A percentile compares a stretch with the other conserved stretches of the same genome.
Evolutionary conservation across 2,888 invertebrate genomes (phyloP).

Genomic region (Pyrrhia umbra): DNA sequence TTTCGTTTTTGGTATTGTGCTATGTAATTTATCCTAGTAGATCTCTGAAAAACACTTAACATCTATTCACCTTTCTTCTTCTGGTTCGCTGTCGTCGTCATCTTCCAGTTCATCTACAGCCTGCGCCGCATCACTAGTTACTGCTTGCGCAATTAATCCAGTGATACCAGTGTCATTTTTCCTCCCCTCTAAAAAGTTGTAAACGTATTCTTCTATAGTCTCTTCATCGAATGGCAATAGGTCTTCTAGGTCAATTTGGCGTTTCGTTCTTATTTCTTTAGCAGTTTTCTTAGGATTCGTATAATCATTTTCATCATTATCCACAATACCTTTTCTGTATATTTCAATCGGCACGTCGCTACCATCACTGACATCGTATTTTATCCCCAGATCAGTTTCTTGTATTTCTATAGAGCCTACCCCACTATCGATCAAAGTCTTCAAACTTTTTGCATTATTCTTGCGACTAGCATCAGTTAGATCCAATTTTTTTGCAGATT

Average conservation of each 20-base stretch:
- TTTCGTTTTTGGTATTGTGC: slow-evolving; percentile 74
- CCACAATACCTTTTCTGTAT: slow-evolving; percentile 91
- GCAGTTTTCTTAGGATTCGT: slow-evolving; percentile 60
- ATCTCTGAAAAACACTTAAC: slow-evolving; percentile 44
- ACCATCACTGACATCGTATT: slow-evolving; percentile 90
- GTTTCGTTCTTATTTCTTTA: slow-evolving; percentile 71
- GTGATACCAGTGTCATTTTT: slow-evolving; percentile 83
- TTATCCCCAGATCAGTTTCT: slow-evolving; percentile 90
- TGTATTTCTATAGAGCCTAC: slow-evolving; percentile 89
- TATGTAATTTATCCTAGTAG: slow-evolving; percentile 67
- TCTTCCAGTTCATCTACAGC: slow-evolving; percentile 75
- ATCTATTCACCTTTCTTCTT: slow-evolving; percentile 73
- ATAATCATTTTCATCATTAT: slow-evolving; percentile 85
- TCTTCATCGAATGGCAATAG: slow-evolving; percentile 85
- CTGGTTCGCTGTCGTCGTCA: slow-evolving; percentile 73
- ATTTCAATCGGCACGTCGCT: slow-evolving; percentile 88
- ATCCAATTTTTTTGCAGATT: slow-evolving; percentile 75
- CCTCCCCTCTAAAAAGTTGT: slow-evolving; percentile 79
- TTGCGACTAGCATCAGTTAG: slow-evolving; percentile 70
- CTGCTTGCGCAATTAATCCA: slow-evolving; percentile 81
- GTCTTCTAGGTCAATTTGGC: slow-evolving; percentile 84
- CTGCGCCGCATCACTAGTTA: slow-evolving; percentile 78
- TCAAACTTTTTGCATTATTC: slow-evolving; percentile 80
- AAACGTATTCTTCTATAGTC: slow-evolving; percentile 82
- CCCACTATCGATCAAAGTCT: slow-evolving; percentile 80